Percentiles rank a stretch among this genome's conserved stretches.
These are phyloP conservation scores for Mythimna pallens DNA, from an alignment of 2,888 invertebrate genomes.

Conservation along the genomic window DNA sequence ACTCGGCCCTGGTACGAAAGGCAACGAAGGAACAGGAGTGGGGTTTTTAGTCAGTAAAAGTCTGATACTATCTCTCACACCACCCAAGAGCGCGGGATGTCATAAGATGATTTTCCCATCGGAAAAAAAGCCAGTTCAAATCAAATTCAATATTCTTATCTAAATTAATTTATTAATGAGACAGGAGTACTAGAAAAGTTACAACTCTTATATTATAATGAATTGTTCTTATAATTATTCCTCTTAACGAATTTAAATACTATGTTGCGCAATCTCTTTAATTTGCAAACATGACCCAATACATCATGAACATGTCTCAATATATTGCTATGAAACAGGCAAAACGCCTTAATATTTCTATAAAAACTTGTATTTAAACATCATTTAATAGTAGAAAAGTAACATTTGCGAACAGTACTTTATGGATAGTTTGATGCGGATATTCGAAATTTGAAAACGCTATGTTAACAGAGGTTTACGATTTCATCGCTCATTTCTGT, in stretches of 20 bases:
- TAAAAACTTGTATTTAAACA: constrained; percentile 51
- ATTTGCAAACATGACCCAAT: constrained; percentile 49
- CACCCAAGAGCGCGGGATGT: too few species aligned
- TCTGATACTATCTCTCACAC: too few species aligned
- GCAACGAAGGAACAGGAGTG: too few species aligned
- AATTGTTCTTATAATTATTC: constrained; percentile 69
- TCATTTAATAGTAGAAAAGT: constrained; percentile 45
- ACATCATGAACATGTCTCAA: constrained; percentile 40
- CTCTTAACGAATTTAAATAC: constrained; percentile 59
- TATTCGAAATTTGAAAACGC: constrained; percentile 30
- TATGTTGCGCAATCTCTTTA: constrained; percentile 51
- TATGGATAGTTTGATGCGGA: constrained; percentile 33
- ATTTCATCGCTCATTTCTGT: constrained; percentile 79
- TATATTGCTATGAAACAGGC: constrained; percentile 55
- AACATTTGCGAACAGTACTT: constrained; percentile 44
- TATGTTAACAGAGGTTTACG: constrained; percentile 83
- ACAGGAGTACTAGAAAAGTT: constrained; percentile 66
- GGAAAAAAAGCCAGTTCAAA: too few species aligned
- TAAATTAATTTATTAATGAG: constrained; percentile 72
- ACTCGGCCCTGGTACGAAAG: too few species aligned
- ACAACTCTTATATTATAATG: constrained; percentile 67
- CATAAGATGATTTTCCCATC: too few species aligned
- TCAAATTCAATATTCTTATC: constrained; percentile 47
- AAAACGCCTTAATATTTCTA: constrained; percentile 59
- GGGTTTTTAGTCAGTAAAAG: too few species aligned